Conservation (phyloP, 1,140 invertebrate species). For the Macrotrachela quadricornifera region DNA sequence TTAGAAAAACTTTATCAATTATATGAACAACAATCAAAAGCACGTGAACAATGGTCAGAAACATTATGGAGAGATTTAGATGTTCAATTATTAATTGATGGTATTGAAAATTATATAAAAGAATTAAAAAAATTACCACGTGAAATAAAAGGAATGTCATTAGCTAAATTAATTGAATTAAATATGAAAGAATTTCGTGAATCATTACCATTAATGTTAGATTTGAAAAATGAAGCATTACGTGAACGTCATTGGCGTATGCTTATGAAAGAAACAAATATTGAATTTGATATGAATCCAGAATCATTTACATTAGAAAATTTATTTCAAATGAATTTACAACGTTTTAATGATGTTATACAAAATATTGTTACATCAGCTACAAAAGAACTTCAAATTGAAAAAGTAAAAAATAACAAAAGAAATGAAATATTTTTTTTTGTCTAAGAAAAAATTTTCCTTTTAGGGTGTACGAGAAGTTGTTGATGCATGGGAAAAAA, state of each 20-base stretch:
- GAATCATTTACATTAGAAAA: constrained; percentile 64
- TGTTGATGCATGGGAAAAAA: constrained; percentile 42
- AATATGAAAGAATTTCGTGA: constrained; percentile 69
- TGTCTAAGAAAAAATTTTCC: no score
- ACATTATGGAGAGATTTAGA: constrained; percentile 66
- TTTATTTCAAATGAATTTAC: constrained; percentile 70
- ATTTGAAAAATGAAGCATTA: constrained; percentile 68
- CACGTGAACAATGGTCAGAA: constrained; percentile 54
- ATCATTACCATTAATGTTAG: constrained; percentile 63
- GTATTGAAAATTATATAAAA: constrained; percentile 59
- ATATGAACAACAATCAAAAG: constrained; percentile 49
- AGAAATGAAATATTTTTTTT: no score
- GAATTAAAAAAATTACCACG: constrained; percentile 45
- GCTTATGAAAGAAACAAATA: constrained; percentile 61
- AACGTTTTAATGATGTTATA: constrained; percentile 53
- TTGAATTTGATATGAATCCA: constrained; percentile 58
- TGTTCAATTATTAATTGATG: constrained; percentile 54
- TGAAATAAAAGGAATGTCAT: constrained; percentile 34
- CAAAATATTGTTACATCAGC: constrained; percentile 63
- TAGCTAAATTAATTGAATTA: constrained; percentile 45
- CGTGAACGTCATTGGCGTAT: constrained; percentile 64
- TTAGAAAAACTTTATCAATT: constrained; percentile 52
- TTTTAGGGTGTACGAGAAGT: constrained; percentile 47
- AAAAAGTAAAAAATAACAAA: constrained; percentile 31
- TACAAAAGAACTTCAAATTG: constrained; percentile 63